Evolutionary conservation across 2,113 vertebrate species (phyloP).

Genomic region (Colius striatus): DNA sequence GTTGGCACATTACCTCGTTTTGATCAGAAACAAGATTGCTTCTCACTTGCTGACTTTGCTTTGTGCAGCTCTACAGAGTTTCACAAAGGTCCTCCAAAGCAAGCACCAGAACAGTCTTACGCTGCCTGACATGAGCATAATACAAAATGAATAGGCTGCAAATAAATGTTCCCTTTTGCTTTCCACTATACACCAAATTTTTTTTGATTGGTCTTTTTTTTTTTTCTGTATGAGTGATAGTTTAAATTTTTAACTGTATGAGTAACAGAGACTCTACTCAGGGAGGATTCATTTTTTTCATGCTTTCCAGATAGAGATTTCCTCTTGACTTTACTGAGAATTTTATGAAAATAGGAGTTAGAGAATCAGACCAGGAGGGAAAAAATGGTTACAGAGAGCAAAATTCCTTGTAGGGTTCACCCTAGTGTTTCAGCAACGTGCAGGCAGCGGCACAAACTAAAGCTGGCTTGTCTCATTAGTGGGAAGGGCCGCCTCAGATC

Average conservation of each 20-base stretch:
- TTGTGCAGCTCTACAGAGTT: slow-evolving; percentile 4
- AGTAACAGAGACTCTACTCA: background rate
- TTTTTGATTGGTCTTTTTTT: background rate
- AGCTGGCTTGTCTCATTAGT: background rate
- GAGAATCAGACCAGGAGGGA: background rate
- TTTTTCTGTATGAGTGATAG: background rate
- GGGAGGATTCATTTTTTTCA: background rate
- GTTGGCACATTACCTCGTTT: background rate
- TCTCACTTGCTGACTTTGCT: background rate
- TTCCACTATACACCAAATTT: background rate
- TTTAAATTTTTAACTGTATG: background rate
- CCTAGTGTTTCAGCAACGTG: background rate
- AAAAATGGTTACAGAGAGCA: background rate
- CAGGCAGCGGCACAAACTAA: background rate
- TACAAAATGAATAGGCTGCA: slow-evolving; percentile 2
- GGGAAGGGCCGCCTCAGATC: slow-evolving; percentile 31
- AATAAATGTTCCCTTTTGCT: background rate
- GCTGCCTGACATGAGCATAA: background rate
- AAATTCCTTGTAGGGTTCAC: background rate
- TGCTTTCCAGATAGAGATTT: background rate
- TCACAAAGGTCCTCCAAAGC: slow-evolving; percentile 22
- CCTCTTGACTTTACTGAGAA: background rate
- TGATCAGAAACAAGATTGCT: slow-evolving; percentile 28
- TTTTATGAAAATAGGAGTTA: background rate
- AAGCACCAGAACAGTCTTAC: background rate